These are phyloP conservation scores for Aldabrachelys gigantea DNA, from an alignment of 2,113 vertebrate genomes.

Conservation along the genomic window DNA sequence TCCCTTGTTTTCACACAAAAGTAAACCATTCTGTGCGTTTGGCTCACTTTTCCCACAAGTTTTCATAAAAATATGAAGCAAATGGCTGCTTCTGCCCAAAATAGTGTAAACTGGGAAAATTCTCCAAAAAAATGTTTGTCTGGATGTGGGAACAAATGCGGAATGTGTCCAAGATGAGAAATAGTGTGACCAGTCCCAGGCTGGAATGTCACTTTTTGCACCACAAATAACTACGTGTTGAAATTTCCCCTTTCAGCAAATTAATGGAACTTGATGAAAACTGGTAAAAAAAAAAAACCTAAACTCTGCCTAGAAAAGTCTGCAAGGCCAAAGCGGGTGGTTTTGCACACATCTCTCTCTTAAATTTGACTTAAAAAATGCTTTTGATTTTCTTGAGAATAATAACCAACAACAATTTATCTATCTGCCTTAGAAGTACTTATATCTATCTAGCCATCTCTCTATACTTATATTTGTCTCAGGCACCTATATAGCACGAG, in stretches of 20 bases:
- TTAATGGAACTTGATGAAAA: fast-evolving
- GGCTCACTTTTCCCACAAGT: not conserved
- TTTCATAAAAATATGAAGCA: not conserved
- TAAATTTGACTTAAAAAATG: not conserved
- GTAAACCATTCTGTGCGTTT: not conserved
- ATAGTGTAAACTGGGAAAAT: not conserved
- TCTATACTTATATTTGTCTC: not conserved
- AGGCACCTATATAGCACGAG: not conserved
- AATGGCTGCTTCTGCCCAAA: not conserved
- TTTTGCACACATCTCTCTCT: not conserved
- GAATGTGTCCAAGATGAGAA: not conserved
- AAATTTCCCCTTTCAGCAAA: not conserved
- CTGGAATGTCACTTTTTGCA: not conserved
- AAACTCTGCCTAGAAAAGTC: fast-evolving
- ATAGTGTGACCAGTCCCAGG: not conserved
- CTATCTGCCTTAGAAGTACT: not conserved
- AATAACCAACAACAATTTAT: not conserved
- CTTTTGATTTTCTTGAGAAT: not conserved
- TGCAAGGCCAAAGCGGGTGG: not conserved
- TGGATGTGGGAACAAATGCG: not conserved
- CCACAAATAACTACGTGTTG: not conserved
- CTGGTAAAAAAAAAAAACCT: not conserved
- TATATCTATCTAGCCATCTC: not conserved
- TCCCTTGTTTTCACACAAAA: not conserved
- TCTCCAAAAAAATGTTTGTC: not conserved